A percentile compares a stretch with the other conserved stretches of the same genome.
phyloP scores from a whole-genome alignment of 2,797 vertebrate species.

The Tauraco hartlaubi region DNA sequence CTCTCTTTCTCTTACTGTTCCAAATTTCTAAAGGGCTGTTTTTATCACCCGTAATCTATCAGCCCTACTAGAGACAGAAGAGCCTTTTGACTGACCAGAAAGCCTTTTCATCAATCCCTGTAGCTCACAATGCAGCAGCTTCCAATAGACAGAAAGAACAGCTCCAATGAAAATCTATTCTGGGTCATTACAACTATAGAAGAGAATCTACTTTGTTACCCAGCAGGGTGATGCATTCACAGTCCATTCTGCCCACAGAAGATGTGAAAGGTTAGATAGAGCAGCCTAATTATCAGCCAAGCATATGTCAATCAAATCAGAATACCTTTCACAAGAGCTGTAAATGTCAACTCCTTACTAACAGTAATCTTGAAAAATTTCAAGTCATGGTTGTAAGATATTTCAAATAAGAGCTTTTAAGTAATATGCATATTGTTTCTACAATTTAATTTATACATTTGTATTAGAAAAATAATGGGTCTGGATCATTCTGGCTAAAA shows the following conservation, averaged over 20 bases:
- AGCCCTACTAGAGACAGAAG: not conserved
- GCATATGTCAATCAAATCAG: not conserved
- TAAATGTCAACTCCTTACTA: not conserved
- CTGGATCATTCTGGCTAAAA: not conserved
- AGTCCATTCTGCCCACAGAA: not conserved
- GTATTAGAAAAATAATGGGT: not conserved
- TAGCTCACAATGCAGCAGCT: not conserved
- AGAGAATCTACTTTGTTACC: not conserved
- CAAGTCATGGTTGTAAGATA: not conserved
- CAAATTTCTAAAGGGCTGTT: not conserved
- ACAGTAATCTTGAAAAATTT: not conserved
- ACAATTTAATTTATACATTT: not conserved
- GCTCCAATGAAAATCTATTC: not conserved
- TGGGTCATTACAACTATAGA: not conserved
- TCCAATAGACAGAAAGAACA: not conserved
- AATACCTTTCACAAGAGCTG: not conserved
- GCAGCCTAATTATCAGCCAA: not conserved
- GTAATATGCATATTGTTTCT: not conserved
- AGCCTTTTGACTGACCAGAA: not conserved
- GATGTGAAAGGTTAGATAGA: not conserved
- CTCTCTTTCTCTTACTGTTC: not conserved
- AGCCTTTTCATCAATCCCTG: not conserved
- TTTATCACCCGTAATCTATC: not conserved
- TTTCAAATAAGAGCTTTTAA: not conserved
- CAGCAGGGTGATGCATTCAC: not conserved